Percentiles rank a stretch among this genome's conserved stretches.
phyloP scores from a whole-genome alignment of 2,888 invertebrate genomes.

The Tenthredo distinguenda region DNA sequence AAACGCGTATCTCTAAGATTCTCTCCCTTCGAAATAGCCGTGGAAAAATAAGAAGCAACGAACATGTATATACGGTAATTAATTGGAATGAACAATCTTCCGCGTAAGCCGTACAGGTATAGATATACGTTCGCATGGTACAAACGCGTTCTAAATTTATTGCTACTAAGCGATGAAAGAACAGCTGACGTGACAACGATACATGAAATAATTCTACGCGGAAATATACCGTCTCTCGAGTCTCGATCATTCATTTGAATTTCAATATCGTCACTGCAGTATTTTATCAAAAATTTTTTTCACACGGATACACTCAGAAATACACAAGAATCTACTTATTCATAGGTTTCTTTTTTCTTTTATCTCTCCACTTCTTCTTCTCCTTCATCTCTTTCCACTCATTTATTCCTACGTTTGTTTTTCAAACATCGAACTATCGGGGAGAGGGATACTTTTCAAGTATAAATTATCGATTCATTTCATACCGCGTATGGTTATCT shows the following conservation, averaged over 20 bases:
- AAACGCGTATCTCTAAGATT: neutral
- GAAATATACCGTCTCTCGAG: neutral
- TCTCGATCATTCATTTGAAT: neutral
- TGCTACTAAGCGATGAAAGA: neutral
- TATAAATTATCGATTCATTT: neutral
- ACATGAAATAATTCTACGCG: conserved; percentile 4
- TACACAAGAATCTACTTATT: conserved; percentile 2
- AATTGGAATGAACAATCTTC: conserved; percentile 22
- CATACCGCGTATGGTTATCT: neutral
- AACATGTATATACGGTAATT: neutral
- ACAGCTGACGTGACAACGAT: conserved; percentile 36
- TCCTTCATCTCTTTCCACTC: neutral
- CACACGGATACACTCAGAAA: neutral
- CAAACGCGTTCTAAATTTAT: conserved; percentile 21
- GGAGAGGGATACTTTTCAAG: neutral
- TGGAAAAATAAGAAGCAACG: neutral
- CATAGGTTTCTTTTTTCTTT: neutral
- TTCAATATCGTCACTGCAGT: neutral
- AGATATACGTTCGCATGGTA: neutral
- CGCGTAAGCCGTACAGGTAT: neutral
- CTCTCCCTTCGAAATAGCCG: neutral
- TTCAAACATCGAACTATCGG: neutral
- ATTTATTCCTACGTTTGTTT: neutral
- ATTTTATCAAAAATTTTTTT: neutral
- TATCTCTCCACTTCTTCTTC: neutral